Percentiles rank a stretch among this genome's conserved stretches.
Evolutionary conservation across 2,797 vertebrate species (phyloP).

Genomic region (Kryptolebias ocellatus): DNA sequence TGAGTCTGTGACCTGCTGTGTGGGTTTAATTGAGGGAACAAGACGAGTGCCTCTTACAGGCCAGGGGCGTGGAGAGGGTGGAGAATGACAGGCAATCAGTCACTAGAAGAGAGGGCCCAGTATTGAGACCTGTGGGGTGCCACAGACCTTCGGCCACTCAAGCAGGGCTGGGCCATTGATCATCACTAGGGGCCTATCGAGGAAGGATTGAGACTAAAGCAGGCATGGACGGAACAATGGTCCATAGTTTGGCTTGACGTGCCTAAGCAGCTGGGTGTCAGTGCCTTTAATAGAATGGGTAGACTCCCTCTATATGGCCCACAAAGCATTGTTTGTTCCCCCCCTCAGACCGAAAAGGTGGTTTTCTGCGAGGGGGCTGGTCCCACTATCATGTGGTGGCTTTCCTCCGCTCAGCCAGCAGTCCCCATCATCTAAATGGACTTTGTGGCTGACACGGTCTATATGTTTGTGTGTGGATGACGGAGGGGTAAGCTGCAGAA

Average conservation of each 20-base stretch:
- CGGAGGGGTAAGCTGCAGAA: slow-evolving; percentile 44
- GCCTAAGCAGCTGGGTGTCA: slow-evolving; percentile 86
- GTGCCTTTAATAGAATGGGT: slow-evolving; percentile 80
- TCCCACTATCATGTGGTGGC: slow-evolving; percentile 79
- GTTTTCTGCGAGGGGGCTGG: slow-evolving; percentile 70
- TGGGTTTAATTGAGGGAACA: slow-evolving; percentile 70
- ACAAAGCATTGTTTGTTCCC: slow-evolving; percentile 85
- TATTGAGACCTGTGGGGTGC: slow-evolving; percentile 77
- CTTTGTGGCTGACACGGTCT: slow-evolving; percentile 76
- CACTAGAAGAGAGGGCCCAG: slow-evolving; percentile 80
- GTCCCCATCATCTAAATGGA: slow-evolving; percentile 76
- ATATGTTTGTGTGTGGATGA: slow-evolving; percentile 76
- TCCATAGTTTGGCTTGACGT: slow-evolving; percentile 80
- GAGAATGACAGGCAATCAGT: slow-evolving; percentile 78
- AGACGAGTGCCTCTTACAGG: slow-evolving; percentile 72
- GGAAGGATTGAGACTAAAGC: slow-evolving; percentile 83
- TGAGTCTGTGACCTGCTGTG: slow-evolving; percentile 61
- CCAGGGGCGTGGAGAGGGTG: slow-evolving; percentile 70
- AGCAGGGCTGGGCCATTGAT: slow-evolving; percentile 76
- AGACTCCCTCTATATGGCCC: slow-evolving; percentile 76
- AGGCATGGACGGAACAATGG: slow-evolving; percentile 82
- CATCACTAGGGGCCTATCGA: slow-evolving; percentile 78
- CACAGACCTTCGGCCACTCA: slow-evolving; percentile 64
- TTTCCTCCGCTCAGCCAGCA: slow-evolving; percentile 62
- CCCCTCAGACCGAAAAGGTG: slow-evolving; percentile 77